phyloP scores from a whole-genome alignment of 2,113 vertebrate species.

The Oreamnos americanus region DNA sequence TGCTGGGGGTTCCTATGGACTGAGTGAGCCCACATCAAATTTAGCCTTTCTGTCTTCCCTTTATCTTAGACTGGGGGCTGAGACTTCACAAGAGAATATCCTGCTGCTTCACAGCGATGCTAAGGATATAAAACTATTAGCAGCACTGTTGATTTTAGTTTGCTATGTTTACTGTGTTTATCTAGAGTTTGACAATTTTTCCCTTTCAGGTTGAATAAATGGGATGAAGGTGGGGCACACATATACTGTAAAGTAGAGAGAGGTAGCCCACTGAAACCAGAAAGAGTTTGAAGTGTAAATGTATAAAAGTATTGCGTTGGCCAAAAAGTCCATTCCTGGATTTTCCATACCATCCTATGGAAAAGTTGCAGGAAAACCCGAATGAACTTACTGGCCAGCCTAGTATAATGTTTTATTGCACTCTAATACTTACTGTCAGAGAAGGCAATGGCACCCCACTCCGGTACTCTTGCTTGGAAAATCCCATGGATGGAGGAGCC shows the following conservation, averaged over 20 bases:
- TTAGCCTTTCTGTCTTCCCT: neutral
- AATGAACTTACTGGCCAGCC: neutral
- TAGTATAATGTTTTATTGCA: neutral
- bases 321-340: neutral
- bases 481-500: too few relatives aligned
- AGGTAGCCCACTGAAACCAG: neutral
- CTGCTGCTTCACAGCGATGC: neutral
- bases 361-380: neutral
- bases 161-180: neutral
- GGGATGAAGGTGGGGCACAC: neutral
- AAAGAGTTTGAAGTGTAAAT: neutral
- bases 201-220: neutral
- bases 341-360: neutral
- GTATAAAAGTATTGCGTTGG: neutral
- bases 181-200: neutral
- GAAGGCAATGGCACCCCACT: too few relatives aligned
- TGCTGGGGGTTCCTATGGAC: neutral
- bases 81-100: neutral
- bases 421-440: neutral
- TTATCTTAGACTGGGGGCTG: neutral
- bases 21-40: neutral
- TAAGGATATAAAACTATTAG: neutral
- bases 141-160: neutral
- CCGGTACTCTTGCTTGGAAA: too few relatives aligned
- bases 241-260: neutral